phyloP scores from a whole-genome alignment of 2,888 invertebrate species.

The Drosophila neoperkinsi region DNA sequence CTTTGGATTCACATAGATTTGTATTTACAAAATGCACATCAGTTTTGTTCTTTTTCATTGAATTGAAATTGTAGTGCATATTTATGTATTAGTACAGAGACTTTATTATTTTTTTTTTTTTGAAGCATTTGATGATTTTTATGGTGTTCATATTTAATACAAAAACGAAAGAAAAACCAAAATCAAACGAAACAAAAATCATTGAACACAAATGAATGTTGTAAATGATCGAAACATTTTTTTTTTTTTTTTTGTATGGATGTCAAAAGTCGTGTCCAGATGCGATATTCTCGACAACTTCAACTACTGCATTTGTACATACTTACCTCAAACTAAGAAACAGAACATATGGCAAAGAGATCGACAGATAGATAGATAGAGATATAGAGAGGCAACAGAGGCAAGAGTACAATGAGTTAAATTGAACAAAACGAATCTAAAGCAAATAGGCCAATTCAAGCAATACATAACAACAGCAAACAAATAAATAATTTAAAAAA shows the following conservation, averaged over 20 bases:
- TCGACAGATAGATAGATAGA: slow-evolving; percentile 4
- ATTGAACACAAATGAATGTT: slow-evolving; percentile 27
- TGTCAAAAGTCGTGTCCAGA: slow-evolving; percentile 33
- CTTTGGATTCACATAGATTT: slow-evolving; percentile 2
- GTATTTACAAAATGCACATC: slow-evolving; percentile 21
- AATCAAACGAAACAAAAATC: slow-evolving; percentile 20
- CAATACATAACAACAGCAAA: slow-evolving; percentile 20
- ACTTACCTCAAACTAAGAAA: slow-evolving; percentile 68
- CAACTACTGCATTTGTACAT: slow-evolving; percentile 45
- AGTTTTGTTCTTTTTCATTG: slow-evolving; percentile 6
- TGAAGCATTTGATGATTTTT: slow-evolving; percentile 85
- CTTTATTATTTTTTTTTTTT: slow-evolving; percentile 9
- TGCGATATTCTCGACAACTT: slow-evolving; percentile 47
- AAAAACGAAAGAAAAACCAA: slow-evolving; percentile 16
- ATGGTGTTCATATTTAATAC: slow-evolving; percentile 67
- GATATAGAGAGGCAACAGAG: slow-evolving; percentile 6
- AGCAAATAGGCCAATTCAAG: slow-evolving; percentile 29
- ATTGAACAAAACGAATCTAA: slow-evolving; percentile 8
- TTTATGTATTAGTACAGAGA: slow-evolving; percentile 20
- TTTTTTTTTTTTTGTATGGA: slow-evolving; percentile 1
- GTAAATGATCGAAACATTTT: slow-evolving; percentile 55
- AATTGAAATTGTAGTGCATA: slow-evolving; percentile 29
- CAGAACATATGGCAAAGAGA: slow-evolving; percentile 32
- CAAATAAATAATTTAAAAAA: slow-evolving; percentile 16
- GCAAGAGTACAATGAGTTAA: slow-evolving; percentile 2